Conservation (phyloP, 1,140 invertebrate species). For the Cryptotermes secundus region DNA sequence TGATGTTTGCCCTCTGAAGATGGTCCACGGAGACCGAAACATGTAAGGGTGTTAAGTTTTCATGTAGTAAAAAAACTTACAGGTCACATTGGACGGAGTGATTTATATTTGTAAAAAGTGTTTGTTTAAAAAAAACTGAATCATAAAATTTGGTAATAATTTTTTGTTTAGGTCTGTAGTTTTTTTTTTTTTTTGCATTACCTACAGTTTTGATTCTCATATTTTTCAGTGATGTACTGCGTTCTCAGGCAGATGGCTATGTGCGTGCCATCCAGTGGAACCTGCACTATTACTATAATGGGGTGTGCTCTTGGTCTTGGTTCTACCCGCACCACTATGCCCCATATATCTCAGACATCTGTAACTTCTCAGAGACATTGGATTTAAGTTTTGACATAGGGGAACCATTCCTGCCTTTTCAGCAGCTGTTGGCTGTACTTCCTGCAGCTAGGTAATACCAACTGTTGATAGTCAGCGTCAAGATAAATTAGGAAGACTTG, state of each 20-base stretch:
- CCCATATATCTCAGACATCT: slow-evolving; percentile 92
- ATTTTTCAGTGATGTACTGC: slow-evolving; percentile 66
- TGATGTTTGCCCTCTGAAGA: too few relatives aligned
- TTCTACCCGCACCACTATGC: slow-evolving; percentile 94
- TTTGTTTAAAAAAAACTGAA: not conserved
- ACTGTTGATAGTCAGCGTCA: too few relatives aligned
- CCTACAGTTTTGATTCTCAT: not conserved
- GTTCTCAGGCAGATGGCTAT: slow-evolving; percentile 83
- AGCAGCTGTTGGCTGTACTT: slow-evolving; percentile 91
- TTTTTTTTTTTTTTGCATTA: not conserved
- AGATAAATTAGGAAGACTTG: too few relatives aligned
- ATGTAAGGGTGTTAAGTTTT: too few relatives aligned
- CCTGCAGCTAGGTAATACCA: slow-evolving; percentile 64
- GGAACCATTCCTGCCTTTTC: slow-evolving; percentile 89
- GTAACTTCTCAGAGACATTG: slow-evolving; percentile 68
- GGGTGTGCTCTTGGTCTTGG: slow-evolving; percentile 96
- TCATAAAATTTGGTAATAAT: not conserved
- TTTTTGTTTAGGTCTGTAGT: too few relatives aligned
- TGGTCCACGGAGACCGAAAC: too few relatives aligned
- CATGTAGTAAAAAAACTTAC: too few relatives aligned
- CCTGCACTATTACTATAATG: slow-evolving; percentile 94
- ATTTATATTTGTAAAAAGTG: too few relatives aligned
- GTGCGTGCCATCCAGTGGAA: slow-evolving; percentile 95
- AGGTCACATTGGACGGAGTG: too few relatives aligned
- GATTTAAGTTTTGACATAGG: slow-evolving; percentile 79